Evolutionary conservation across 2,113 vertebrate species (phyloP).

Genomic region (Damaliscus lunatus): DNA sequence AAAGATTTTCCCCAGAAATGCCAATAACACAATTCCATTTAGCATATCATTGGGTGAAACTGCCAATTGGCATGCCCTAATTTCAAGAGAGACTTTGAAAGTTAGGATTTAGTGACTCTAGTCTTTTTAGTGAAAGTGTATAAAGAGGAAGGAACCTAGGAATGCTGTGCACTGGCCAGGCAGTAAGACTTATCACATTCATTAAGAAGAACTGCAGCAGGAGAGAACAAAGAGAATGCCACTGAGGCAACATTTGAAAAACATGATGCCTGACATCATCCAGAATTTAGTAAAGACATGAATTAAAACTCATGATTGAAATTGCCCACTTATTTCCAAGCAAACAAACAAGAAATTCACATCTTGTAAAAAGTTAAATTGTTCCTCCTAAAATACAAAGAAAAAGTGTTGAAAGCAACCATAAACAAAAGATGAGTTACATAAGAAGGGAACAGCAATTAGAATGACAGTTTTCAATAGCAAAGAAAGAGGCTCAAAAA

Average conservation of each 20-base stretch:
- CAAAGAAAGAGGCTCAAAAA: background rate
- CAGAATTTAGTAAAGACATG: background rate
- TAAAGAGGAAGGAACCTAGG: background rate
- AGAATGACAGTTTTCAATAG: background rate
- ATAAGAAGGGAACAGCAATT: background rate
- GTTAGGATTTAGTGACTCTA: background rate
- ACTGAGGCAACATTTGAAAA: background rate
- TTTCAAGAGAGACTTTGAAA: background rate
- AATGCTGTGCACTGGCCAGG: background rate
- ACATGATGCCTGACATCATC: background rate
- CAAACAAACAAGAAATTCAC: background rate
- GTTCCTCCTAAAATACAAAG: background rate
- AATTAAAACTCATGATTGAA: background rate
- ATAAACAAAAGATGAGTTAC: background rate
- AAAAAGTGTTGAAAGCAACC: background rate
- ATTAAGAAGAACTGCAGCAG: background rate
- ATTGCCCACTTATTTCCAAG: background rate
- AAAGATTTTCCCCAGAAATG: background rate
- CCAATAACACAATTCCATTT: background rate
- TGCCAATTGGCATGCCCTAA: background rate
- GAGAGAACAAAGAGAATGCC: background rate
- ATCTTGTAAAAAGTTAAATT: background rate
- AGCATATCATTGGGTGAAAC: background rate
- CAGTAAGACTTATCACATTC: background rate
- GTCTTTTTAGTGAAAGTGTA: background rate